Evolutionary conservation across 2,113 vertebrate species (phyloP), one percentile per base, ranked within the genome.

Genomic region (Bubo blakistoni): DNA sequence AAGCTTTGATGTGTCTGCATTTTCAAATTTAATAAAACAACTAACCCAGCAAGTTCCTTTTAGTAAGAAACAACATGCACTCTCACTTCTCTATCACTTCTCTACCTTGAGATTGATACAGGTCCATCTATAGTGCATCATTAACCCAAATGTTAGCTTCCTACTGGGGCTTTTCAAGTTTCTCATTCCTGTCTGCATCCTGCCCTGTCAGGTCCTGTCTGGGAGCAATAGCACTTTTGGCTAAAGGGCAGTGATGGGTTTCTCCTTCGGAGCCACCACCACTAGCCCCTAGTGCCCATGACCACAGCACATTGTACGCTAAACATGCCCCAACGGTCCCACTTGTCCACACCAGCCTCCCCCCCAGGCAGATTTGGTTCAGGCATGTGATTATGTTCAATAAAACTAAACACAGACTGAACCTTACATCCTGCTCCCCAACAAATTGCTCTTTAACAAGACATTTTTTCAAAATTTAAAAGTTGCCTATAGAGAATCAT

Each of bases 261-360:
- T 49, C 22, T 88, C 40, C 29, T 59, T 34, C 74, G 72, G 27
- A 66, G 55, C 8, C 54, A 25, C 34, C 42, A 32, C 38, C 10
- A 2, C 14, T 14, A 40, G 47, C 55, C 30, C 44, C n/a, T 22
- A 24, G 44, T 4, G 9, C 25, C 49, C 0, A 0, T 2, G 36
- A 15, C 2, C 1, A 0, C 52, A 67, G 46, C 34, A 38, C 70
- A n/a, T 13, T 34, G 0, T 11, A 0, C 4, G 6, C 34, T 58
- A 52, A 79, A 70, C 7, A 9, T 2, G 4, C 13, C n/a, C 22
- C 0, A 0, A 11, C 0, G 2, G 40, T 36, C n/a, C 61, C 61
- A 49, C 0, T 0, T 9, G 36, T 10, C 52, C 90, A 14, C 30
- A 30, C 9, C 70, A 58, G 16, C 19, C 27, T 59, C 44, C 16